Evolutionary conservation across 1,140 invertebrate species (phyloP).

Genomic region (Aphaenogaster rudis): DNA sequence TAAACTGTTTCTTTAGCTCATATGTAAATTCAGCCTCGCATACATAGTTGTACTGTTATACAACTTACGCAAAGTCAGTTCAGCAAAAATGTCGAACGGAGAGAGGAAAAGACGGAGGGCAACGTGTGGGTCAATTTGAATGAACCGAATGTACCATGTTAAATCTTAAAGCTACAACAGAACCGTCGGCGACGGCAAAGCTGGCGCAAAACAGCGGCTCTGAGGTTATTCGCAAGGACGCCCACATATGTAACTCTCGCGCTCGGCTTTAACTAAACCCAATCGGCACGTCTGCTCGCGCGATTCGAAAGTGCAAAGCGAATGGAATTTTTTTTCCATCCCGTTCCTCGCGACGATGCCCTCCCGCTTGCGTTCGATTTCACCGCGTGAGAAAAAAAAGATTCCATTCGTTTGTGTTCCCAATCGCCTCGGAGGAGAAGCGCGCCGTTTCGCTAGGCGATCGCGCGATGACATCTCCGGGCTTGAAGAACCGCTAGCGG

Average conservation of each 20-base stretch:
- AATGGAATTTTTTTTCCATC: conserved; percentile 48
- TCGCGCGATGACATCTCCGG: background rate
- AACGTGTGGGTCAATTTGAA: background rate
- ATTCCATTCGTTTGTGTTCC: conserved; percentile 39
- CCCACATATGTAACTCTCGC: conserved; percentile 42
- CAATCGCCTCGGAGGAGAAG: conserved; percentile 7
- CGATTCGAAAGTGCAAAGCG: conserved; percentile 63
- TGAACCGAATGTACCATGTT: background rate
- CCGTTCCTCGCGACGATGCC: conserved; percentile 32
- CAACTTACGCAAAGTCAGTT: background rate
- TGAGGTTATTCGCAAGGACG: conserved; percentile 64
- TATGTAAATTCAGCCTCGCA: background rate
- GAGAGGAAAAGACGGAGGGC: background rate
- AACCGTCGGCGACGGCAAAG: background rate
- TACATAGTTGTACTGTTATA: background rate
- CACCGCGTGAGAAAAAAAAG: conserved; percentile 48
- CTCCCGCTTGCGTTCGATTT: conserved; percentile 49
- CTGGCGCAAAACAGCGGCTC: conserved; percentile 29
- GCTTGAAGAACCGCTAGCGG: background rate
- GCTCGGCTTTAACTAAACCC: conserved; percentile 44
- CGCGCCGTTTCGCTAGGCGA: conserved; percentile 7
- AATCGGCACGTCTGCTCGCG: conserved; percentile 40
- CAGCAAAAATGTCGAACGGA: background rate
- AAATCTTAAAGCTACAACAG: conserved; percentile 11
- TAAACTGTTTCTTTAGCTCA: background rate